A percentile compares a stretch with the other conserved stretches of the same genome.
phyloP scores from a whole-genome alignment of 2,113 vertebrate species.

The Rhombomys opimus region DNA sequence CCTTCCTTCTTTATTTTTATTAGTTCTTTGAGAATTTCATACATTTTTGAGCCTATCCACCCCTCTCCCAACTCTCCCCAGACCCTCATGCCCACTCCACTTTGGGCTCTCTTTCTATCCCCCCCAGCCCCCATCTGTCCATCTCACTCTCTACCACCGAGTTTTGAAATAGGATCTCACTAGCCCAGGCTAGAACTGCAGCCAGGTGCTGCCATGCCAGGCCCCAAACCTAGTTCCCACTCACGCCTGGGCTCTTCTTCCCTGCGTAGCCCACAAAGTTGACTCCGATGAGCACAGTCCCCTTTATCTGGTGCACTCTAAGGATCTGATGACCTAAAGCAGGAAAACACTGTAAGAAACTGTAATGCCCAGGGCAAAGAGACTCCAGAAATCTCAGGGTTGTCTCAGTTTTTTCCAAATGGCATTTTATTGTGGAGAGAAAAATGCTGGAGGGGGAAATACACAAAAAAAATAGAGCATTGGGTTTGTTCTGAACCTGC shows the following conservation, averaged over 20 bases:
- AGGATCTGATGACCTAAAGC: conserved; percentile 83
- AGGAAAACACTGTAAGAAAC: conserved; percentile 58
- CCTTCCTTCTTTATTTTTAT: background rate
- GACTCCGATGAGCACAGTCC: conserved; percentile 85
- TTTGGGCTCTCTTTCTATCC: background rate
- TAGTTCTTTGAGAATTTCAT: background rate
- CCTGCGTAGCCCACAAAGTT: conserved; percentile 82
- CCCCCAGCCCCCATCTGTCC: too few relatives aligned
- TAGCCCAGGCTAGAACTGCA: background rate
- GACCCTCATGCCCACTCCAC: background rate
- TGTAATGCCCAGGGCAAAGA: background rate
- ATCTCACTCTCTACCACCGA: background rate
- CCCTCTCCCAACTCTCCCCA: background rate
- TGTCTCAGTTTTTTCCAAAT: background rate
- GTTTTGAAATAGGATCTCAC: background rate
- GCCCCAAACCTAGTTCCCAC: background rate
- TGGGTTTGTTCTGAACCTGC: background rate
- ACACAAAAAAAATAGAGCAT: conserved; percentile 37
- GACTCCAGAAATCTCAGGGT: conserved; percentile 39
- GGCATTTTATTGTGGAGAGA: background rate
- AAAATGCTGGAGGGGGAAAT: background rate
- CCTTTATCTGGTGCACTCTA: conserved; percentile 85
- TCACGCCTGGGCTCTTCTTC: conserved; percentile 75
- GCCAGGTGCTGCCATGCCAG: background rate
- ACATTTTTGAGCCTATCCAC: background rate